Evolutionary conservation across 2,113 vertebrate genomes (phyloP).

Genomic region (Otolemur garnettii): DNA sequence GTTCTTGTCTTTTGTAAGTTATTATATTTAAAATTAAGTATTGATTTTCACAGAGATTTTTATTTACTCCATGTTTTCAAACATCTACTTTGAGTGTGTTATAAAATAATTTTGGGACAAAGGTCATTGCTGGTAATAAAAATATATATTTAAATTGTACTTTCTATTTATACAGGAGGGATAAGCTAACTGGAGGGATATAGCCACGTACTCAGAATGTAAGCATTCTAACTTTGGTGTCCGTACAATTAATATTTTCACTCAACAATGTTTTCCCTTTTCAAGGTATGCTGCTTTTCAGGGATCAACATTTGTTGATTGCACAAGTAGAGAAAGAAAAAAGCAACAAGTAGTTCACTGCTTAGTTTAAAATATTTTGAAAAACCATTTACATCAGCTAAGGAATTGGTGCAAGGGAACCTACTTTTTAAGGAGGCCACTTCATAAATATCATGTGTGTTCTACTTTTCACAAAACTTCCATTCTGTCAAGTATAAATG

Average conservation of each 20-base stretch:
- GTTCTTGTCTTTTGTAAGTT: neutral
- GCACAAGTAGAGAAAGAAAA: neutral
- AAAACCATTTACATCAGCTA: conserved; percentile 72
- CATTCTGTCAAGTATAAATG: conserved; percentile 78
- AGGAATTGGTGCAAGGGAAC: conserved; percentile 70
- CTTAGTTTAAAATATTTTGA: conserved; percentile 34
- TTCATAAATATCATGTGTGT: conserved; percentile 66
- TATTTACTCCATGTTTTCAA: conserved; percentile 22
- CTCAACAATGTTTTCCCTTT: neutral
- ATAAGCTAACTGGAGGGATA: neutral
- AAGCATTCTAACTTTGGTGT: neutral
- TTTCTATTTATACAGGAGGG: neutral
- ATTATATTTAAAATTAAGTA: conserved; percentile 27
- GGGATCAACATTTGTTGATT: conserved; percentile 1
- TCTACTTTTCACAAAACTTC: conserved; percentile 78
- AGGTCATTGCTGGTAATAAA: neutral
- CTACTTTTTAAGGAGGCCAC: conserved; percentile 74
- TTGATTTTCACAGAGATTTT: conserved; percentile 29
- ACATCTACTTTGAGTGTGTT: neutral
- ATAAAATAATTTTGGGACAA: neutral
- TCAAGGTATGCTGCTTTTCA: neutral
- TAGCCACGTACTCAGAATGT: neutral
- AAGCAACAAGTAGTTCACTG: neutral
- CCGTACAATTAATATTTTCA: neutral
- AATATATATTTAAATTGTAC: neutral